Evolutionary conservation across 1,140 invertebrate species (phyloP), one percentile per base, ranked within the genome.

Genomic region (Halyomorpha halys): DNA sequence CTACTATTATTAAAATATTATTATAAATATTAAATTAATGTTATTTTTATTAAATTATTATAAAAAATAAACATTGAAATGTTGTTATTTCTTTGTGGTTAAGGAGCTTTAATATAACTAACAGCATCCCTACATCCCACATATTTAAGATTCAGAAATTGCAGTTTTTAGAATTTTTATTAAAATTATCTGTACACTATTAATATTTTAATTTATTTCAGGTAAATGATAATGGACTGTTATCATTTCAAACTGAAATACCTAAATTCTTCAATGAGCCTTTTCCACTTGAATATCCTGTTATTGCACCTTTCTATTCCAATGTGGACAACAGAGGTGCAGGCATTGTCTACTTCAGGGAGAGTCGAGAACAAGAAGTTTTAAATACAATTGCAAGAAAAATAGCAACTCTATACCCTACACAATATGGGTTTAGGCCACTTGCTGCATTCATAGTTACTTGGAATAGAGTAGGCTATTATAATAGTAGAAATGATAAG

Each of bases 161-260:
- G n/a, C n/a, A n/a, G n/a, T n/a, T n/a, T n/a, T n/a, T n/a, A n/a
- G n/a, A n/a, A n/a, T n/a, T n/a, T n/a, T n/a, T n/a, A n/a, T n/a
- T n/a, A n/a, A n/a, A n/a, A n/a, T n/a, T n/a, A n/a, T n/a, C n/a
- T 30, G 3, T 30, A 30, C 27, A 30, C 8, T 4, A 8, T 30
- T 30, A 30, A 3, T 30, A 30, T 30, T 30, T 30, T 30, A 30
- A 30, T 30, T 69, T 45, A 69, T 79, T 80, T 16, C 77, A 96
- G 93, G 83, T 97, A 59, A 96, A 95, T 74, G 86, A 83, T 71
- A 94, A 94, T 78, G 94, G 94, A 30, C 78, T 95, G 15, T 70
- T 97, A n/a, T 92, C 93, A 3, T 95, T 97, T 72, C 78, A 87
- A 68, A 86, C 87, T 14, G 86, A 93, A 56, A 86, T 95, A 64